A percentile compares a stretch with the other conserved stretches of the same genome.
Conservation (phyloP, 2,113 vertebrate genomes). For the Chaetodon auriga region DNA sequence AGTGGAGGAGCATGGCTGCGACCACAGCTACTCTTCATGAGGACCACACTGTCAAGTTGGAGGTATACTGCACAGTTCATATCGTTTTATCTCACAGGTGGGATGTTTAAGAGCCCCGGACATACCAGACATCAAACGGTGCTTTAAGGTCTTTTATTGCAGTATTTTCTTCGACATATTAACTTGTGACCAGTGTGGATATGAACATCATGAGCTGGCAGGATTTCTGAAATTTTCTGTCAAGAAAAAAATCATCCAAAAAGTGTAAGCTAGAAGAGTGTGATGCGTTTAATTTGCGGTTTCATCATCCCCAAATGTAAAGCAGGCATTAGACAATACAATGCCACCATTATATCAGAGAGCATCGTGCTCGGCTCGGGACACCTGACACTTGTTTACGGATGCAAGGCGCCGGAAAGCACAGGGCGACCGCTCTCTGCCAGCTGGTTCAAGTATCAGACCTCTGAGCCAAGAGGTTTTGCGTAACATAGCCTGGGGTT, state of each 20-base stretch:
- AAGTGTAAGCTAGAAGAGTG: neutral
- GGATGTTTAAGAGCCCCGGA: no score
- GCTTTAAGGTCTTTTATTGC: neutral
- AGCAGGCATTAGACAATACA: slow-evolving; percentile 28
- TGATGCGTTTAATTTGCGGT: neutral
- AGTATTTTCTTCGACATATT: neutral
- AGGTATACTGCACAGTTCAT: neutral
- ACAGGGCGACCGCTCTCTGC: slow-evolving; percentile 39
- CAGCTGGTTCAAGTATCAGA: slow-evolving; percentile 60
- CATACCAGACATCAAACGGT: neutral
- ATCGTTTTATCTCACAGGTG: neutral
- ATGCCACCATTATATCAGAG: slow-evolving; percentile 43
- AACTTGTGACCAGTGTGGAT: neutral
- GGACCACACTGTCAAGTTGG: neutral
- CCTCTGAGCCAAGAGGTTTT: slow-evolving; percentile 60
- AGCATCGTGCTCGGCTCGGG: slow-evolving; percentile 16
- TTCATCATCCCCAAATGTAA: neutral
- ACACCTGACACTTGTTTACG: slow-evolving; percentile 71
- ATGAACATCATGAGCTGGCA: neutral
- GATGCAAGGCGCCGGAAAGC: slow-evolving; percentile 52
- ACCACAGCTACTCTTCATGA: neutral
- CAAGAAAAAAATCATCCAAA: neutral
- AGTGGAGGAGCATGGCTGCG: neutral
- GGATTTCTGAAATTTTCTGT: neutral
- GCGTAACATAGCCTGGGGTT: slow-evolving; percentile 68